A percentile compares a stretch with the other conserved stretches of the same genome.
phyloP scores from a whole-genome alignment of 2,888 invertebrate genomes.

The Osmoderma eremita region DNA sequence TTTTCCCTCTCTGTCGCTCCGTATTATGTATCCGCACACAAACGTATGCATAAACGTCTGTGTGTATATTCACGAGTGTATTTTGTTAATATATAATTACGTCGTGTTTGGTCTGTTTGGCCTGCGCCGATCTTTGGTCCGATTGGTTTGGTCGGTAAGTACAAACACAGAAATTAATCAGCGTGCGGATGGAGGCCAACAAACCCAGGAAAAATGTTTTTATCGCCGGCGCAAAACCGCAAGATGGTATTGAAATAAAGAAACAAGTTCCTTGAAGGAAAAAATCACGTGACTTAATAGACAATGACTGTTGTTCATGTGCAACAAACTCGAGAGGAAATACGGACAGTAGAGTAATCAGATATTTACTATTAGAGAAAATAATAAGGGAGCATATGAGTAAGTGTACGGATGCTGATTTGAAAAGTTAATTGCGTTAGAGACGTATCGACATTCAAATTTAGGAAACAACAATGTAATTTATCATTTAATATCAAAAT shows the following conservation, averaged over 20 bases:
- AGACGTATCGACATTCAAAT: no score
- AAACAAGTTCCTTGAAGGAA: conserved; percentile 27
- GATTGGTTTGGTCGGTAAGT: conserved; percentile 32
- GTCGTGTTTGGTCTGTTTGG: conserved; percentile 30
- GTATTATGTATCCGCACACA: not conserved
- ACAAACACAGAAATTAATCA: conserved; percentile 37
- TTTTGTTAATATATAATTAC: conserved; percentile 35
- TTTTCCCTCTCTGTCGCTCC: conserved; percentile 11
- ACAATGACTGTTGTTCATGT: conserved; percentile 19
- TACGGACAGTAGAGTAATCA: not conserved
- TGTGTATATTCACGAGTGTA: conserved; percentile 13
- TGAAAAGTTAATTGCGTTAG: no score
- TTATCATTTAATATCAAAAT: no score
- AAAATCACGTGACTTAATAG: conserved; percentile 29
- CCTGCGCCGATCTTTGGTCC: conserved; percentile 15
- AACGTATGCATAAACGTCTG: conserved; percentile 6
- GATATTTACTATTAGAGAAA: not conserved
- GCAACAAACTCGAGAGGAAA: not conserved
- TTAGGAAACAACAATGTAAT: no score
- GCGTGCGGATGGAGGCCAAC: conserved; percentile 31
- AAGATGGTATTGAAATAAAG: conserved; percentile 35
- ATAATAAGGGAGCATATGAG: no score
- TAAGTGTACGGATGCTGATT: no score
- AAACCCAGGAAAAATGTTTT: conserved; percentile 36
- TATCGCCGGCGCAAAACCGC: conserved; percentile 30